Base-by-base conservation (phyloP, 2,888 invertebrate genomes). In the Creontiades dilutus region DNA sequence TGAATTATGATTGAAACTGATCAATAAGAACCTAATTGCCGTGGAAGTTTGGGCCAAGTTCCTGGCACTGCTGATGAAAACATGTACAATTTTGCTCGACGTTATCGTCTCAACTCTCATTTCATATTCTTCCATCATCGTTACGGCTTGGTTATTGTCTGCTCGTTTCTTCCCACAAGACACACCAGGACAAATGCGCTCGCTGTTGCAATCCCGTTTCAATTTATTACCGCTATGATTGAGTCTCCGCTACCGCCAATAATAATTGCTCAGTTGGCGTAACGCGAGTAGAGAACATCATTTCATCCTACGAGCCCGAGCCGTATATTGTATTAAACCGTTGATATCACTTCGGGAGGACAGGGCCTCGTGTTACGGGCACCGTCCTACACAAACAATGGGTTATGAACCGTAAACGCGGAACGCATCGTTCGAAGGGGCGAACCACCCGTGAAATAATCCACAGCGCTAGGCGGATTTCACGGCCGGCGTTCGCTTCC, bases 401-500 rank as follows among this genome's bases (percentile, higher is more conserved):
- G 61, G 14, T 61, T 61, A 61, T 19, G 61, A 61, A 19, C 61
- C 61, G 61, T 61, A 61, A 61, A 61, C 61, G 52, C 13, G 52
- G 52, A 52, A 52, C 52, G 52, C 52, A 52, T 61, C 61, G 61
- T 19, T 61, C 61, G 61, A 12, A 52, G 52, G 52, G 14, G 61
- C 61, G 14, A 61, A 61, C 61, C 37, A n/a, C 61, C 61, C 61
- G 61, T 61, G 61, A 61, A 61, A 61, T 61, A 61, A 61, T 61
- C 61, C 16, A 52, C 52, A 52, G 16, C 16, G 52, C 52, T 16
- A 52, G 52, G 61, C 61, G 16, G 61, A 61, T 61, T 61, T 61
- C 61, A 61, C 61, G 61, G 61, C n/a, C 61, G 61, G 19, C n/a
- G 61, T 9, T 19, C n/a, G n/a, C n/a, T 61, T 61, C n/a, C 61